A percentile compares a stretch with the other conserved stretches of the same genome.
phyloP scores from a whole-genome alignment of 1,140 invertebrate genomes.

The Drosophila guanche region DNA sequence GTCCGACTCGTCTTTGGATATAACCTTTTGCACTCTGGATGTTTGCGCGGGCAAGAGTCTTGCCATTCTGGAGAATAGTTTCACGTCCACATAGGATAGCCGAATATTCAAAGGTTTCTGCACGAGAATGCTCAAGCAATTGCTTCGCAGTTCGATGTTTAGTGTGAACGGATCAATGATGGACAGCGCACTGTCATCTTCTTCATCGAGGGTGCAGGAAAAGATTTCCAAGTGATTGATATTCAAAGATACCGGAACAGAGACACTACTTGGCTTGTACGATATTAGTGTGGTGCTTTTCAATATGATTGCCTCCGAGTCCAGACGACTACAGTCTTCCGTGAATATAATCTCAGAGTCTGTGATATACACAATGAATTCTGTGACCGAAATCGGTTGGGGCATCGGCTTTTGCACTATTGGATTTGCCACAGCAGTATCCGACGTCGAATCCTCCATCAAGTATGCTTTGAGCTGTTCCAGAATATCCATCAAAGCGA shows the following conservation, averaged over 20 bases:
- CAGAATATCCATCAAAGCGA: slow-evolving; percentile 97
- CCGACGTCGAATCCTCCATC: slow-evolving; percentile 65
- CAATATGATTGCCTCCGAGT: slow-evolving; percentile 97
- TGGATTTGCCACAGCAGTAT: slow-evolving; percentile 24
- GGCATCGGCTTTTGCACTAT: slow-evolving; percentile 25
- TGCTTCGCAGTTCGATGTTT: slow-evolving; percentile 87
- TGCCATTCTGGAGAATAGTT: slow-evolving; percentile 95
- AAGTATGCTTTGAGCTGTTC: slow-evolving; percentile 93
- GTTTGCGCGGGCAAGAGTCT: slow-evolving; percentile 93
- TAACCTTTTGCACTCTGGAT: slow-evolving; percentile 84
- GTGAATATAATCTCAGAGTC: slow-evolving; percentile 97
- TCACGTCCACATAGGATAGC: slow-evolving; percentile 96
- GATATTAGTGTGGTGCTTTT: slow-evolving; percentile 95
- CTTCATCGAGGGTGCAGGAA: slow-evolving; percentile 95
- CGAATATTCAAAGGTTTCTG: slow-evolving; percentile 91
- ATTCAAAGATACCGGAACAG: slow-evolving; percentile 92
- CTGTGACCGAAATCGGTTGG: slow-evolving; percentile 74
- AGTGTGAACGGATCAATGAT: slow-evolving; percentile 97
- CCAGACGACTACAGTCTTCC: slow-evolving; percentile 93
- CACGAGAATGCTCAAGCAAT: slow-evolving; percentile 86
- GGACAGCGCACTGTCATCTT: slow-evolving; percentile 97
- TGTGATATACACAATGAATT: slow-evolving; percentile 96
- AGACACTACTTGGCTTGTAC: slow-evolving; percentile 89
- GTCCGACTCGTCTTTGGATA: slow-evolving; percentile 60
- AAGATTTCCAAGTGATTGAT: slow-evolving; percentile 96